A percentile compares a stretch with the other conserved stretches of the same genome.
Evolutionary conservation across 1,140 invertebrate species (phyloP).

Genomic region (Adelges cooleyi): DNA sequence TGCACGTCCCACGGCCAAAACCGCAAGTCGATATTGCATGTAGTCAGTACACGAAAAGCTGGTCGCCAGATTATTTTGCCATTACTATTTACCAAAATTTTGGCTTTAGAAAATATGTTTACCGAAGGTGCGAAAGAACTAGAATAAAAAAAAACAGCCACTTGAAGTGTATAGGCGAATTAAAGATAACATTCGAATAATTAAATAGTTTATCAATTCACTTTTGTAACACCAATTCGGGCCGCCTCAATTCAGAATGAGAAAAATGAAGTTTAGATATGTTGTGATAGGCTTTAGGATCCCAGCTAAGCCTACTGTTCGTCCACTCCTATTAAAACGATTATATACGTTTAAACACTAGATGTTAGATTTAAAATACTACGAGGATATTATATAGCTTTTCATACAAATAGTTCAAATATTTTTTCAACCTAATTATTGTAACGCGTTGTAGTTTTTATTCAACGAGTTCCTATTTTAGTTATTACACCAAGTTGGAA

Average conservation of each 20-base stretch:
- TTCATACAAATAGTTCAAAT: no score
- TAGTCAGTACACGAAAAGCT: background rate
- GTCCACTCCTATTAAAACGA: constrained; percentile 37
- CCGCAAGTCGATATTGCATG: background rate
- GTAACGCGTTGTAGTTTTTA: no score
- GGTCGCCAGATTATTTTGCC: constrained; percentile 1
- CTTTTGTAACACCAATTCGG: constrained; percentile 39
- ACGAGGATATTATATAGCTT: no score
- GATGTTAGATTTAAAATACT: no score
- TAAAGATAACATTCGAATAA: no score
- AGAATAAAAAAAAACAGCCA: no score
- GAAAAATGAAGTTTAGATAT: constrained; percentile 35
- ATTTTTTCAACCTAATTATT: no score
- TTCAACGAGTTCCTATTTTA: no score
- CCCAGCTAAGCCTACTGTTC: constrained; percentile 39
- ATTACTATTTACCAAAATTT: background rate
- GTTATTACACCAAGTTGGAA: no score
- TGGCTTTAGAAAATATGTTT: background rate
- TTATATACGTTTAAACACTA: no score
- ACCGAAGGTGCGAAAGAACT: background rate
- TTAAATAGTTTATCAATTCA: constrained; percentile 34
- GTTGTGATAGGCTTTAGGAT: constrained; percentile 36
- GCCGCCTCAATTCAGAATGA: constrained; percentile 39
- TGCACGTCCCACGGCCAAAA: constrained; percentile 5
- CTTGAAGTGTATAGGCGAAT: no score